Base-by-base conservation (phyloP, 2,888 invertebrate genomes). In the Helicoverpa assulta region DNA sequence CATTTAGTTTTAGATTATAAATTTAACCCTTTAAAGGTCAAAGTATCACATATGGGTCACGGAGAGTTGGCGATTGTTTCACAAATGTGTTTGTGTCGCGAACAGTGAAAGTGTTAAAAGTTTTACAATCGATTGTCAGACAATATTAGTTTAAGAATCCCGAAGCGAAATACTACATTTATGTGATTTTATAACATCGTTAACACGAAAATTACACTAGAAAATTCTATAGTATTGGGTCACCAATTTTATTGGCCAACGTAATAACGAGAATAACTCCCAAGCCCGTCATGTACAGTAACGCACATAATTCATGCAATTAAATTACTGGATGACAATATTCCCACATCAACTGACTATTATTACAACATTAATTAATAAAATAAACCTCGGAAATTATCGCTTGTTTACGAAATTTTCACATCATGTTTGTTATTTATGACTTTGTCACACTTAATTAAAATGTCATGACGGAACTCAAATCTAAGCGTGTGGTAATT, bases 401-500 rank as follows among this genome's bases (percentile, higher is more conserved):
- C 21, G 43, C 52, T 21, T 79, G 60, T 75, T 55, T 61, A 58
- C 71, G 43, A 51, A 78, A 67, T 67, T 63, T 63, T 61, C 58
- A 69, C 70, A 70, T 43, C 40, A 40, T 21, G 50, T 66, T 60
- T 16, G 40, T 57, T 67, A 63, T 70, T 74, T 70, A 75, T 55
- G 40, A 54, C 51, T 26, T 43, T 6, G 68, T 53, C 54, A 65
- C 55, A 76, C 59, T 64, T 33, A 77, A 80, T 78, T 74, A 81
- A 76, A 70, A 67, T 77, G 55, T 81, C 58, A 64, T 63, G 59
- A 50, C n/a, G 40, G 54, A 56, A 57, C 26, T 61, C 56, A 51
- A 26, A 47, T 64, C 70, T 73, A 69, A 61, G 62, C 78, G 61
- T 57, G 70, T 78, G 74, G 60, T 67, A 70, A 78, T 74, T 68